Evolutionary conservation across 2,113 vertebrate genomes (phyloP), one percentile per base, ranked within the genome.

Genomic region (Nestor notabilis): DNA sequence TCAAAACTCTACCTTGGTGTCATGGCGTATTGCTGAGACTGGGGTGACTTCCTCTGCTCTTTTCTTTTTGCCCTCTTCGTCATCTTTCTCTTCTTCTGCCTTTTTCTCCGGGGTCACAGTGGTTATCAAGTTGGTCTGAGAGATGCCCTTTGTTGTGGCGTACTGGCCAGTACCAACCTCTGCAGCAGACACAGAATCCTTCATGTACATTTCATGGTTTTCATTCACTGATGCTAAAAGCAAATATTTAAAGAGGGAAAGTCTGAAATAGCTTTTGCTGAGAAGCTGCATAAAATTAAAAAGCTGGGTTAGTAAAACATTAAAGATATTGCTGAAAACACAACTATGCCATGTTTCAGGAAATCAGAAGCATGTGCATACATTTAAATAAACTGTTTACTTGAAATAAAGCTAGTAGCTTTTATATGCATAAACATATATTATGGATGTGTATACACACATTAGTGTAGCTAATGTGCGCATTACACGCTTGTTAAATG

Each of bases 161-260:
- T 99, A 99, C 97, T 99, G 98, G 93, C 99, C 99, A 41, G 98
- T 98, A 94, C 99, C 99, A 99, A 99, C 99, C 98, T 99, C 99
- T 99, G 98, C 97, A 98, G 98, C 98, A 81, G 98, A 98, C 94
- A 98, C 93, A 95, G 97, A 98, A 98, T 99, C 99, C 98, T 99
- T 99, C 98, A 99, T 99, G 97, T 99, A 98, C 85, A 99, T 99
- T 98, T 99, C 99, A 94, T 99, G 99, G 98, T 99, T 99, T 98
- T 99, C 99, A 98, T 98, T 99, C 91, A 99, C 99, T 97, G 99
- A 99, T 5, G 99, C 99, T 99, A 98, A 97, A 98, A 98, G 98
- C 98, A 98, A 98, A 98, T 98, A 97, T 97, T 96, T 96, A 96
- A 97, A 98, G 92, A 98, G 89, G 94, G 94, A 96, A 97, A 97